Evolutionary conservation across 92 coral and sea anemone species (phyloP).

Genomic region (Actinostola sp.): DNA sequence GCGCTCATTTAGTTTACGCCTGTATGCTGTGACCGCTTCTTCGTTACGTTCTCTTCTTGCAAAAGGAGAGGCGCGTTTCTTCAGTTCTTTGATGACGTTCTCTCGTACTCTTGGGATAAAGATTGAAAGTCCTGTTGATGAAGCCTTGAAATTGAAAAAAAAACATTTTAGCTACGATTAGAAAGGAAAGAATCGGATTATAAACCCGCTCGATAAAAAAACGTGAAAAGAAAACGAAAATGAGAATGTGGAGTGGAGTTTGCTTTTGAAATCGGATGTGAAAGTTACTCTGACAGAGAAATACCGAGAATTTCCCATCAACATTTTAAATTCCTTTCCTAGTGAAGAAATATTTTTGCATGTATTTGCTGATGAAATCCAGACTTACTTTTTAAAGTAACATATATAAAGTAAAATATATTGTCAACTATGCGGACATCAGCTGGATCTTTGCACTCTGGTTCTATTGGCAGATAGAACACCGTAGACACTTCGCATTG

Average conservation of each 20-base stretch:
- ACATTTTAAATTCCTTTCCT: background rate
- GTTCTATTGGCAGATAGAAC: conserved; percentile 61
- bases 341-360: background rate
- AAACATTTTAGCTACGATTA: background rate
- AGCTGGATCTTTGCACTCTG: conserved; percentile 39
- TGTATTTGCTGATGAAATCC: background rate
- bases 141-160: conserved; percentile 3
- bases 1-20: background rate
- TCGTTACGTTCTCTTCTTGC: background rate
- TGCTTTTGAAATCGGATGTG: too few relatives aligned
- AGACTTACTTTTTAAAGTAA: conserved; percentile 29
- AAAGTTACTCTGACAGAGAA: background rate
- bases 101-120: conserved; percentile 22
- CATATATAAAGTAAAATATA: too few relatives aligned
- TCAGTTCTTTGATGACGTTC: conserved; percentile 12
- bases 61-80: conserved; percentile 7
- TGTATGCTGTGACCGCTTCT: background rate
- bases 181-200: background rate
- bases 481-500: conserved; percentile 56
- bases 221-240: background rate
- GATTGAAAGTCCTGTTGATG: conserved; percentile 27
- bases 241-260: background rate
- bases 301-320: background rate
- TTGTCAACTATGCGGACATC: conserved; percentile 40
- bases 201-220: background rate